These are phyloP conservation scores for Loxodonta africana DNA, from an alignment of 2,113 vertebrate species.

Conservation along the genomic window DNA sequence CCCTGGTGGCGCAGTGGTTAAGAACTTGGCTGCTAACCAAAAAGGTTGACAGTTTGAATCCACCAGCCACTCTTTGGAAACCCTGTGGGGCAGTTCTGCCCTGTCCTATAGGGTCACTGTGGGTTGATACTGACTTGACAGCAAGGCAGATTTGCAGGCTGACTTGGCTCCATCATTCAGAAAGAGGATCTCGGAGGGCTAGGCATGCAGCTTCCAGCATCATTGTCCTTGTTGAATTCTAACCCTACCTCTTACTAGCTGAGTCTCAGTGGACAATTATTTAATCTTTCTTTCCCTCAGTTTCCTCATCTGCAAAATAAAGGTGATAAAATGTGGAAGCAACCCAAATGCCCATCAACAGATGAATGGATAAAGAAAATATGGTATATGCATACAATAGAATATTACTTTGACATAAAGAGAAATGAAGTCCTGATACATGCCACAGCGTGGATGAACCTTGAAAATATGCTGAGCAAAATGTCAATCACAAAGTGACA, in stretches of 20 bases:
- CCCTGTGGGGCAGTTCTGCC: no score
- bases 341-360: neutral
- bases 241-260: no score
- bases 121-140: no score
- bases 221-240: neutral
- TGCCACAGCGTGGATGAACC: neutral
- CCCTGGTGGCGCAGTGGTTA: no score
- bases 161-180: fast-evolving
- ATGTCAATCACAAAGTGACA: neutral
- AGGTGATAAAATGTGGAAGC: neutral
- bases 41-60: no score
- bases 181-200: neutral
- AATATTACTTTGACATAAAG: neutral
- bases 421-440: neutral
- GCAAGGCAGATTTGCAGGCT: neutral
- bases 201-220: neutral
- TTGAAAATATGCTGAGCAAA: neutral
- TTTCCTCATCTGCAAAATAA: neutral
- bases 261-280: neutral
- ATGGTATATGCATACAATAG: neutral
- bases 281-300: neutral
- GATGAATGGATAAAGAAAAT: neutral
- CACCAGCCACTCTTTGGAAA: no score
- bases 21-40: no score
- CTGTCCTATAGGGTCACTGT: no score